phyloP scores from a whole-genome alignment of 2,113 vertebrate species.

The Corythaeola cristata region DNA sequence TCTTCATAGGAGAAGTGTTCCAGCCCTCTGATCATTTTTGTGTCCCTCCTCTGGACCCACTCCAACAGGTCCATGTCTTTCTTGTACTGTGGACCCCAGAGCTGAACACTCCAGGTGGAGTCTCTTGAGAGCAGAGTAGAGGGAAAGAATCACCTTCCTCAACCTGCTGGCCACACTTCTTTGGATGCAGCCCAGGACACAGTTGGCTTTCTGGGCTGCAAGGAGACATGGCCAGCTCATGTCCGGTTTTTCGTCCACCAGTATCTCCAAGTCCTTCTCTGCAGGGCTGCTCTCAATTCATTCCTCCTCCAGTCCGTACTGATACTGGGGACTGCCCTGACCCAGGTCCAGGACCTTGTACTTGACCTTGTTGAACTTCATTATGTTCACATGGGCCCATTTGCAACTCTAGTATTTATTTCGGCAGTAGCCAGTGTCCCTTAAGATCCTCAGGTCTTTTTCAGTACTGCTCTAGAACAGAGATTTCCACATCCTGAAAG shows the following conservation, averaged over 20 bases:
- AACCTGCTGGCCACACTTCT: neutral
- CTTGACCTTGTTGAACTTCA: neutral
- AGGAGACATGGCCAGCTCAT: fast-evolving
- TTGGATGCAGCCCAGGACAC: neutral
- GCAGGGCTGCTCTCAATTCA: neutral
- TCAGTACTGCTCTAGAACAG: neutral
- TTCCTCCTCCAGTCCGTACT: neutral
- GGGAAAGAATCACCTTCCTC: neutral
- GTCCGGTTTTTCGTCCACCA: neutral
- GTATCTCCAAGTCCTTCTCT: neutral
- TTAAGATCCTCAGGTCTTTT: neutral
- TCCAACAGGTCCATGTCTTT: neutral
- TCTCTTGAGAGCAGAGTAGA: neutral
- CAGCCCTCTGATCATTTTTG: neutral
- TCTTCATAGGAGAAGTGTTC: fast-evolving
- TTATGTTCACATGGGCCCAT: neutral
- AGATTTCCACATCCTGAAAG: neutral
- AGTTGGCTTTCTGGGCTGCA: neutral
- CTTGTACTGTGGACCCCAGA: fast-evolving
- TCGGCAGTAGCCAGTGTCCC: neutral
- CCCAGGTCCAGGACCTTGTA: neutral
- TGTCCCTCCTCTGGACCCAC: neutral
- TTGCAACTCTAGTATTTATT: neutral
- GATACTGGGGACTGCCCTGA: neutral
- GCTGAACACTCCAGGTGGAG: neutral